Base-by-base conservation (phyloP, 2,888 invertebrate species). In the Protula sp. region DNA sequence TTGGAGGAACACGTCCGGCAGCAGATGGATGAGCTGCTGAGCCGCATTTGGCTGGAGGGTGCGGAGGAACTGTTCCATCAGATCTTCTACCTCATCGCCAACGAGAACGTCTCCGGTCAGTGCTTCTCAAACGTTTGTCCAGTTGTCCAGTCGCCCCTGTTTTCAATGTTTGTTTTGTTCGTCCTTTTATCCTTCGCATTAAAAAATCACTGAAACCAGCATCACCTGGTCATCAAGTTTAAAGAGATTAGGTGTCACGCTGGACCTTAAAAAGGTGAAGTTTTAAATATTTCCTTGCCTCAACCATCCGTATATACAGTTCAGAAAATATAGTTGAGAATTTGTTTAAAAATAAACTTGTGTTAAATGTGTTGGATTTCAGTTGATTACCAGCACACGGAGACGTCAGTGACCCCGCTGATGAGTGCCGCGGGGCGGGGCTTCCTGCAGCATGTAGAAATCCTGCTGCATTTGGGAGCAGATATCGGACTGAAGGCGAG, bases 341-440 rank as follows among this genome's bases (percentile, higher is more conserved):
- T n/a, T n/a, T n/a, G n/a, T n/a, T n/a, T n/a, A n/a, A n/a, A n/a
- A n/a, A n/a, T n/a, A n/a, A n/a, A n/a, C n/a, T n/a, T n/a, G n/a
- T n/a, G n/a, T n/a, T n/a, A n/a, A n/a, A n/a, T n/a, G n/a, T n/a
- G n/a, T n/a, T n/a, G n/a, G 9, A 38, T 67, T 63, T n/a, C 70
- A 82, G 81, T 89, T 55, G 87, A 89, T 80, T 87, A 87, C 77
- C 85, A 86, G 67, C 90, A 91, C 77, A 84, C 87, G 0, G 79
- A 81, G 60, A 86, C 85, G 1, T 85, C 85, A 14, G 86, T 73
- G 86, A 88, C 89, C 19, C 86, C 91, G 0, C 84, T 92, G 69
- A 92, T 92, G 88, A 87, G 88, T 1, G 90, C 91, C 55, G 87
- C 90, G 14, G 85, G 86, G 31, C 83, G 88, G 65, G 91, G 91